A percentile compares a stretch with the other conserved stretches of the same genome.
Evolutionary conservation across 1,140 invertebrate species (phyloP).

Genomic region (Pomphorhynchus laevis): DNA sequence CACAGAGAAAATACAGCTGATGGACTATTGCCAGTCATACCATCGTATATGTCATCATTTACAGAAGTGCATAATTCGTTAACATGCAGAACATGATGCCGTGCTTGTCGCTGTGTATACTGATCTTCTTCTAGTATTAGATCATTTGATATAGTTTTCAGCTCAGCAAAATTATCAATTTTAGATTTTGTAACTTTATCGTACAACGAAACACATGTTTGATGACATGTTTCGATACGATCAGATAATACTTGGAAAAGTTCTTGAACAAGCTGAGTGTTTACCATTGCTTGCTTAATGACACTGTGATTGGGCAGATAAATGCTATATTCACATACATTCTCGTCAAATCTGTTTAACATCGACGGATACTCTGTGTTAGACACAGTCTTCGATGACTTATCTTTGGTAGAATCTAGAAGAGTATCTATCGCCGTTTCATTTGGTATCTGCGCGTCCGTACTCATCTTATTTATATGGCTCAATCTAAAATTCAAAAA

Average conservation of each 20-base stretch:
- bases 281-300: too few relatives aligned
- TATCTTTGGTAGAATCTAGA: too few relatives aligned
- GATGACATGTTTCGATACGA: conserved; percentile 71
- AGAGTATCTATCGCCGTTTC: too few relatives aligned
- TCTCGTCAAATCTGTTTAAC: too few relatives aligned
- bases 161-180: conserved; percentile 87
- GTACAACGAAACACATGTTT: conserved; percentile 88
- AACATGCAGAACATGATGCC: conserved; percentile 79
- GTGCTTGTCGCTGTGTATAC: conserved; percentile 75
- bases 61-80: conserved; percentile 30
- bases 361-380: too few relatives aligned
- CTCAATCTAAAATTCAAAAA: too few relatives aligned
- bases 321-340: too few relatives aligned
- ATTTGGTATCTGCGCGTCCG: too few relatives aligned
- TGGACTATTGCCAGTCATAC: neutral
- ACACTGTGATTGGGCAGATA: too few relatives aligned
- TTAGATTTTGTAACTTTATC: too few relatives aligned
- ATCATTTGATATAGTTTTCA: conserved; percentile 37
- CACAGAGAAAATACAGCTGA: neutral
- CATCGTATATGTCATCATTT: neutral
- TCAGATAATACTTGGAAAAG: conserved; percentile 90
- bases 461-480: too few relatives aligned
- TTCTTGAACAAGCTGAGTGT: conserved; percentile 87
- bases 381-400: too few relatives aligned
- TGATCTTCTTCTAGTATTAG: conserved; percentile 31